Evolutionary conservation across 2,113 vertebrate genomes (phyloP), one percentile per base, ranked within the genome.

Genomic region (Eonycteris spelaea): DNA sequence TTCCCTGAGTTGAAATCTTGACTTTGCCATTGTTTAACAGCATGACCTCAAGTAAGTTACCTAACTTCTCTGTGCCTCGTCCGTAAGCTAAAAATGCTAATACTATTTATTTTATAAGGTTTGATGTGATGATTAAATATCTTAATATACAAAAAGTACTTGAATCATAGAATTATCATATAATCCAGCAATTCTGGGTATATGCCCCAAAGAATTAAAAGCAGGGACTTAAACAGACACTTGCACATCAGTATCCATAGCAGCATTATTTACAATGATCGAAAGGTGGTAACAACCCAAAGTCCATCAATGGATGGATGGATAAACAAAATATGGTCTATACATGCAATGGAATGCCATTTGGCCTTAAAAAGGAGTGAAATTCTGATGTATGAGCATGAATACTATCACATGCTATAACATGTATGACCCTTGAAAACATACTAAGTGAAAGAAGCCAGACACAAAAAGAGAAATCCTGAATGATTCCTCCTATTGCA

Each of bases 41-140:
- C 73, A 19, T 85, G 19, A 71, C 35, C 40, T 84, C 86, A 43
- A 67, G 33, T 45, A 45, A 90, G 13, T 83, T 48, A 82, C 11
- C n/a, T 67, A 82, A 83, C 26, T 70, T 82, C 65, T 67, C 33
- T 68, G 35, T 91, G 61, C 59, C 53, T 96, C 48, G 57, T 68
- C 48, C 26, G 35, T 79, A 24, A 51, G 68, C 40, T 38, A 8
- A 48, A 73, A 22, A 55, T 75, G n/a, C 28, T 77, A 45, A 78
- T 40, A 43, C 10, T 35, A 21, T 63, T 84, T 21, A 45, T 33
- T 12, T 26, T 33, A 55, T 78, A n/a, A 73, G 38, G 16, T 86
- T 94, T 94, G 48, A 24, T 67, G 11, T 74, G 48, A 65, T 57
- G 11, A 84, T 38, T 70, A 63, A 84, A 7, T 53, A 8, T 55